A percentile compares a stretch with the other conserved stretches of the same genome.
Evolutionary conservation across 2,113 vertebrate genomes (phyloP).

Genomic region (Zonotrichia leucophrys): DNA sequence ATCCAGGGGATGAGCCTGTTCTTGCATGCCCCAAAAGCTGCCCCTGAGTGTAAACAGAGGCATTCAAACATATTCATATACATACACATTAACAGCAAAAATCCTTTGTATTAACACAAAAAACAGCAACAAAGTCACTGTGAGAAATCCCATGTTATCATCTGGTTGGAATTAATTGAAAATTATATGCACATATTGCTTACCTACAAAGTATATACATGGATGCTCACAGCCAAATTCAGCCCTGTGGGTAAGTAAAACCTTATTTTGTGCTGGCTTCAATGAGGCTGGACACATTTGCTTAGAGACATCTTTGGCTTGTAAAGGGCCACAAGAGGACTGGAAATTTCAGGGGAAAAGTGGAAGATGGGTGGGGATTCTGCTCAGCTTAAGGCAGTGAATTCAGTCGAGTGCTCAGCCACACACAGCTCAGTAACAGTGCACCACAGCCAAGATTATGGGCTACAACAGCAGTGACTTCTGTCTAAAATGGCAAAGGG

Average conservation of each 20-base stretch:
- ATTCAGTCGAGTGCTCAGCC: accelerated
- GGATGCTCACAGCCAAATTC: not conserved
- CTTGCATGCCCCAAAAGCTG: not conserved
- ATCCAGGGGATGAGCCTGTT: not conserved
- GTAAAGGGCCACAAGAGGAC: not conserved
- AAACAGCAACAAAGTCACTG: not conserved
- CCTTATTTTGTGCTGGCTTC: not conserved
- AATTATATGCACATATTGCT: not conserved
- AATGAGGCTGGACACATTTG: not conserved
- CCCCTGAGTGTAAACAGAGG: not conserved
- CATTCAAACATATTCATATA: not conserved
- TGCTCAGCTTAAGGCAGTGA: not conserved
- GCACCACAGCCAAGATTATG: not conserved
- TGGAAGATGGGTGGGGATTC: not conserved
- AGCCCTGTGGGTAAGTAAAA: not conserved
- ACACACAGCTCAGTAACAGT: not conserved
- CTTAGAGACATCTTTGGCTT: not conserved
- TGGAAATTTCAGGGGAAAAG: not conserved
- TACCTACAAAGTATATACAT: not conserved
- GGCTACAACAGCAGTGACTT: not conserved
- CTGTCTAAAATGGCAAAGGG: not conserved
- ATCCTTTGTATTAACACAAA: not conserved
- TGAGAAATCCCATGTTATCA: not conserved
- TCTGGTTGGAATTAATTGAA: not conserved
- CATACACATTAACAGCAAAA: not conserved